Conservation (phyloP, 2,113 vertebrate genomes). For the Syngnathus typhle region DNA sequence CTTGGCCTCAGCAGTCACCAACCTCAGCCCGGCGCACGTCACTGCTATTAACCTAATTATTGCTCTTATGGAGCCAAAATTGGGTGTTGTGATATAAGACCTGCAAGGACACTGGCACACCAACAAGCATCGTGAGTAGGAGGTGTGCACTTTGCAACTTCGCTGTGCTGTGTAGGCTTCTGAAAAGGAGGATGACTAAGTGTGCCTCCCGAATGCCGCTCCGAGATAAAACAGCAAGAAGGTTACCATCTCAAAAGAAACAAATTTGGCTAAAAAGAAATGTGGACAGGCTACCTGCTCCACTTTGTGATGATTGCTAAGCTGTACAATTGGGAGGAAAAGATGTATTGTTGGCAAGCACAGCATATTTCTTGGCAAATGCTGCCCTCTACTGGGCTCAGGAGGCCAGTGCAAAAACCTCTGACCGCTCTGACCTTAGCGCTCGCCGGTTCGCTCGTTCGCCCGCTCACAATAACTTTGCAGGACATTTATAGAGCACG, state of each 20-base stretch:
- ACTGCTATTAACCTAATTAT: background rate
- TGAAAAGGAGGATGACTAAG: background rate
- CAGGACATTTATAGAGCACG: background rate
- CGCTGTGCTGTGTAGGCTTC: background rate
- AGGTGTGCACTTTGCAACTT: background rate
- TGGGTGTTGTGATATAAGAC: background rate
- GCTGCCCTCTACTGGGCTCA: background rate
- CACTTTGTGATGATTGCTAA: too few species aligned
- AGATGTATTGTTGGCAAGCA: background rate
- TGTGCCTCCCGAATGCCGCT: background rate
- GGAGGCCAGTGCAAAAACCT: background rate
- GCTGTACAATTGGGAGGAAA: too few species aligned
- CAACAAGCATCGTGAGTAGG: background rate
- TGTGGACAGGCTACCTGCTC: too few species aligned
- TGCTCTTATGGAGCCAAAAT: background rate
- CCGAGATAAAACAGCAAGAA: background rate
- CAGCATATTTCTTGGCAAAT: background rate
- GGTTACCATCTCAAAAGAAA: background rate
- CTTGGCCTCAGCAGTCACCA: too few species aligned
- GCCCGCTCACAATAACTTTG: background rate
- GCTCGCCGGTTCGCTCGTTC: too few species aligned
- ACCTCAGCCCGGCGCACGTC: too few species aligned
- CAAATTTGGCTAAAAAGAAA: background rate
- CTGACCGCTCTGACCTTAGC: background rate
- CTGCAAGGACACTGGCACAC: background rate